phyloP scores from a whole-genome alignment of 1,140 invertebrate species.

The Euschistus heros region DNA sequence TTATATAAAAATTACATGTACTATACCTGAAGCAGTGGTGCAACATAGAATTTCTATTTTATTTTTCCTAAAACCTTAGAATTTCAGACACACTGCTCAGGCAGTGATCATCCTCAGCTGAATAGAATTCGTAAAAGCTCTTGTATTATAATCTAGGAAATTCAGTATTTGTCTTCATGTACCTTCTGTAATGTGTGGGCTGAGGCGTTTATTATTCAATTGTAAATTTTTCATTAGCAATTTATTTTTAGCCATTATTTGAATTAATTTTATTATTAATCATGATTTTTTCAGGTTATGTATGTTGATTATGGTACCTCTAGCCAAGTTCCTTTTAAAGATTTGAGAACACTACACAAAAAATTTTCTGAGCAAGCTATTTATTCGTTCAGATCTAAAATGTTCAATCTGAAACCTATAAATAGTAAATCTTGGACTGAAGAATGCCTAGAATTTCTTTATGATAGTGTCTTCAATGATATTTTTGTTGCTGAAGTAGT shows the following conservation, averaged over 20 bases:
- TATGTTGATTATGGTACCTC: neutral
- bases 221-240: neutral
- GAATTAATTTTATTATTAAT: neutral
- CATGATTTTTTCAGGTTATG: neutral
- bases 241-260: neutral
- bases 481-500: constrained; percentile 6
- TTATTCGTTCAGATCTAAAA: neutral
- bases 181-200: neutral
- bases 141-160: too few species aligned
- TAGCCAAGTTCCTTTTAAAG: neutral
- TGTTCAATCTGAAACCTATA: neutral
- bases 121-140: neutral
- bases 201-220: neutral
- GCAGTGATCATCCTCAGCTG: neutral
- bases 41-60: too few species aligned
- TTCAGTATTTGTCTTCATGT: too few species aligned
- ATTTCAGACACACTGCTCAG: too few species aligned
- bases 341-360: neutral
- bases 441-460: neutral
- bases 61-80: too few species aligned
- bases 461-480: neutral
- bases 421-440: neutral
- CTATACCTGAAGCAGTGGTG: too few species aligned
- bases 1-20: too few species aligned
- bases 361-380: neutral